A percentile compares a stretch with the other conserved stretches of the same genome.
These are phyloP conservation scores for Meloidogyne exigua DNA, from an alignment of 1,140 invertebrate species.

Conservation along the genomic window DNA sequence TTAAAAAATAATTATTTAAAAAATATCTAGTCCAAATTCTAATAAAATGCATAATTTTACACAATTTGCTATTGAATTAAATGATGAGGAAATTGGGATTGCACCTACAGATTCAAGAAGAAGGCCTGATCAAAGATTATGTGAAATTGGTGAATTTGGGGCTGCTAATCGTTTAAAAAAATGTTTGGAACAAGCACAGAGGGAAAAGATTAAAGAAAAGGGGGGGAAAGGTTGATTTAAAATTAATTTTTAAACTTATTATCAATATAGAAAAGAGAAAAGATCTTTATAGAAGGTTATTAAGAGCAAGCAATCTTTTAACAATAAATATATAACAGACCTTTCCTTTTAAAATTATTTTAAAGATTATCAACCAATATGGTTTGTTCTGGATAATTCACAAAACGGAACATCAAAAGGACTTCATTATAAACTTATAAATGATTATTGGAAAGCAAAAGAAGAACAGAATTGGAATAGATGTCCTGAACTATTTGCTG, in stretches of 20 bases:
- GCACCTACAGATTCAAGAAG: constrained; percentile 89
- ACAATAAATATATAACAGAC: too few relatives aligned
- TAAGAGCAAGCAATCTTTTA: too few relatives aligned
- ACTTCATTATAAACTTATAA: constrained; percentile 77
- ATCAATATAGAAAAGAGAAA: too few relatives aligned
- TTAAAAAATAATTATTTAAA: neutral
- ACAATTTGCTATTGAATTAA: constrained; percentile 87
- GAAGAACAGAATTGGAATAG: constrained; percentile 79
- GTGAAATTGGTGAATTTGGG: constrained; percentile 94
- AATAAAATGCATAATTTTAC: constrained; percentile 86
- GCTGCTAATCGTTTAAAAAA: constrained; percentile 87
- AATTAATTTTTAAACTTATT: constrained; percentile 53
- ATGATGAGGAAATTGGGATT: constrained; percentile 82
- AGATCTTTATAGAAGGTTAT: neutral
- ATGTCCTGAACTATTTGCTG: constrained; percentile 72
- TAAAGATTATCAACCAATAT: constrained; percentile 73
- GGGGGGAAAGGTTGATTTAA: constrained; percentile 60
- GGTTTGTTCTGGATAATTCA: constrained; percentile 87
- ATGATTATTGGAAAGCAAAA: constrained; percentile 88
- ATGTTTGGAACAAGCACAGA: constrained; percentile 89
- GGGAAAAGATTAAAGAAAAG: constrained; percentile 64
- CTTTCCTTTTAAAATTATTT: constrained; percentile 70
- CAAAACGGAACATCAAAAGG: constrained; percentile 78
- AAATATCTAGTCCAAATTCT: constrained; percentile 44
- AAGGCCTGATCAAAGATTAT: constrained; percentile 90